Evolutionary conservation across 30 jellyfish, hydroid and myxozoan genomes (phyloP), one percentile per base, ranked within the genome.

Genomic region (Turritopsis rubra): DNA sequence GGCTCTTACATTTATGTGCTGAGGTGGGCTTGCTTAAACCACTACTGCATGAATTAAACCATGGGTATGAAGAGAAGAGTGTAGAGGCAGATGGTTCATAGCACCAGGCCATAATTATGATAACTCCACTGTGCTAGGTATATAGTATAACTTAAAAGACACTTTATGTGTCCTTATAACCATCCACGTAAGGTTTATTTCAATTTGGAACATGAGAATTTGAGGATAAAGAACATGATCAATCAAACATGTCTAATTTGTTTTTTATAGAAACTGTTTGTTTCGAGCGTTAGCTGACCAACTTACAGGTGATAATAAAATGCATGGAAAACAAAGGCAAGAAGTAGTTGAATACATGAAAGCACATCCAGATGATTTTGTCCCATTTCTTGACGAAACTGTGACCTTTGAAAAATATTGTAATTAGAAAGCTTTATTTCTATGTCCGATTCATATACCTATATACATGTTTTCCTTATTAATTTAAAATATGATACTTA

Each of bases 201-300:
- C n/a, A n/a, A n/a, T n/a, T n/a, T n/a, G n/a, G n/a, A n/a, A n/a
- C n/a, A n/a, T n/a, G n/a, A n/a, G n/a, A n/a, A n/a, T n/a, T n/a
- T n/a, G n/a, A n/a, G n/a, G n/a, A n/a, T n/a, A n/a, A n/a, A n/a
- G n/a, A n/a, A n/a, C n/a, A n/a, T n/a, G n/a, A n/a, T n/a, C n/a
- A n/a, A n/a, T n/a, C n/a, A n/a, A n/a, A n/a, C n/a, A 23, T 21
- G 53, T 74, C 60, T 24, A 19, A 13, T 24, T 23, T 74, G 41
- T 29, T 16, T 82, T 79, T 71, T 74, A 0, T 53, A 89, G 96
- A 65, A 89, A 89, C 68, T 89, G 96, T 66, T 77, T 89, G 75
- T 89, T 89, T 83, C 81, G 96, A 80, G 87, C 96, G n/a, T 30
- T 89, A 17, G 92, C 94, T 65, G 96, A 89, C 86, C 96, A 89